Base-by-base conservation (phyloP, 2,113 vertebrate genomes). In the Xyliphius kryptos region DNA sequence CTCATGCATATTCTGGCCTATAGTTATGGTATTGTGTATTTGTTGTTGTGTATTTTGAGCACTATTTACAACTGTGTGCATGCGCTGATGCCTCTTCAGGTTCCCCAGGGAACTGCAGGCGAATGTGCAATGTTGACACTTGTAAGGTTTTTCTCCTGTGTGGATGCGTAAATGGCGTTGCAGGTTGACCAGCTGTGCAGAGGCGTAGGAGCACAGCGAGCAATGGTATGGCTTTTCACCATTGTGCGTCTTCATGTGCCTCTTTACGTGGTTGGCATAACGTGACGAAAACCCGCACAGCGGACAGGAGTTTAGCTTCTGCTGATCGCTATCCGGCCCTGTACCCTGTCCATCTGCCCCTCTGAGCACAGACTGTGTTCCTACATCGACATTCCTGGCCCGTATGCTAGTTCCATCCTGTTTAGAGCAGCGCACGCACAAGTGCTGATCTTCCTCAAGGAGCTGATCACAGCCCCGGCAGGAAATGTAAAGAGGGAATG, bases 221-320 rank as follows among this genome's bases (percentile, higher is more conserved):
- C 95, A 98, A 56, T 89, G 89, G 1, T 88, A 97, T 0, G 95
- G 93, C 84, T 97, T 98, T 87, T 98, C 95, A 17, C 95, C 95
- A 1, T 95, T 97, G 87, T 98, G 95, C 0, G 93, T 97, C 88
- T 97, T 95, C 95, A 97, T 97, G 86, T 98, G 95, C 49, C 95
- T 90, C 81, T 95, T 97, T 65, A 97, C 91, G 40, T 98, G 95
- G 85, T 94, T 97, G 79, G 93, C 92, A 79, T 98, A 97, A 72
- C 94, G 92, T 0, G 95, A 96, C 40, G 91, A 91, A 75, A 98
- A 98, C 81, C 92, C 90, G 59, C 95, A 98, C 49, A 95, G 85
- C 75, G 90, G 88, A 79, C 95, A 97, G 48, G 90, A 87, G 83
- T 92, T 91, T 66, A 97, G 81, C 38, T 92, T 89, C 59, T 87